Evolutionary conservation across 92 coral and sea anemone genomes (phyloP), one percentile per base, ranked within the genome.

Genomic region (Porites evermanni): DNA sequence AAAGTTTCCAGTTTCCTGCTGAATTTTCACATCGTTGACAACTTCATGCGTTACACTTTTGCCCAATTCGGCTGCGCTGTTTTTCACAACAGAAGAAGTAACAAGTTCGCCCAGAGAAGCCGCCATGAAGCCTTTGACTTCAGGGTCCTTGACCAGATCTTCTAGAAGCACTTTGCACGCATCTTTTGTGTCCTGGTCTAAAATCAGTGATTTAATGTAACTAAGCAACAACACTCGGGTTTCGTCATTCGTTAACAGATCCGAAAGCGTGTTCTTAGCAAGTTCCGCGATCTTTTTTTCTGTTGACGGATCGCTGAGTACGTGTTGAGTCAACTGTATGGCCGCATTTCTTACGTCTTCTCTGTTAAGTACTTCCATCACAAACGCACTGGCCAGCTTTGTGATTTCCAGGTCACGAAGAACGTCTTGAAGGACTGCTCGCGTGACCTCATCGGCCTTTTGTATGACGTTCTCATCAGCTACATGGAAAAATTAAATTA

Each of bases 381-480:
- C 90, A 87, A 97, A 97, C 16, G 86, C 87, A 53, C 98, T 93
- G 1, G 94, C 96, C 54, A 97, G 88, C 56, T 91, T 81, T 19
- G 94, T 90, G 21, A 95, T 97, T 60, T 95, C 99, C 56, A 94
- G 95, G 74, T 97, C 98, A 75, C 84, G 91, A 11, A 95, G 83
- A 54, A 95, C 91, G 51, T 96, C 94, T 84, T 93, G 92, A 12
- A 97, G 74, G 11, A 97, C 98, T 1, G 84, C 94, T 84, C 95
- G 93, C 12, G 99, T 97, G 87, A 97, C 94, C 84, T 90, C 99
- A 66, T 95, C 92, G 6, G 95, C 99, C 58, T 95, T 95, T 44
- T 92, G 93, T 12, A 95, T 86, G 59, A 97, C 99, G 85, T 91
- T 93, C 63, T 97, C 97, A 84, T 97, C 99, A 90, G 98, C 99